These are phyloP conservation scores for Tautogolabrus adspersus DNA, from an alignment of 2,113 vertebrate genomes.

Conservation along the genomic window DNA sequence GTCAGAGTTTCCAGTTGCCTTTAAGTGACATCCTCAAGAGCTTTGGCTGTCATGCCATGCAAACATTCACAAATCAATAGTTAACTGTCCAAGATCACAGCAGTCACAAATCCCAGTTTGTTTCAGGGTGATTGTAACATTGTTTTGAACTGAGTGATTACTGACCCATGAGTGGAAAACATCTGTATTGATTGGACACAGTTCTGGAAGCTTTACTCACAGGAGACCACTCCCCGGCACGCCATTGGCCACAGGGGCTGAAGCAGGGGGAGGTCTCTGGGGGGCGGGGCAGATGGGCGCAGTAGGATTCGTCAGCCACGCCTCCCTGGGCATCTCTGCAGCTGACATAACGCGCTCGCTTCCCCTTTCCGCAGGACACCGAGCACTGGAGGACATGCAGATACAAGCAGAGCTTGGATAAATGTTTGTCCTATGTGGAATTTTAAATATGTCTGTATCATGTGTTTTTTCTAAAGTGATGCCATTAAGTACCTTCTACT, in stretches of 20 bases:
- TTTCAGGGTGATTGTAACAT: constrained; percentile 27
- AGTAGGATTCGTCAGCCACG: constrained; percentile 89
- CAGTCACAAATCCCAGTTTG: constrained; percentile 10
- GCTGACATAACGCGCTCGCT: constrained; percentile 92
- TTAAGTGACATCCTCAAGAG: not conserved
- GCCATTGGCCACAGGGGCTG: constrained; percentile 94
- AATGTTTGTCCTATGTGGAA: constrained; percentile 3
- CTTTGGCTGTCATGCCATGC: not conserved
- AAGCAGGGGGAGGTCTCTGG: constrained; percentile 89
- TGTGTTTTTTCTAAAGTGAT: not conserved
- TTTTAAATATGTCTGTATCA: not conserved
- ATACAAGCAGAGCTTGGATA: constrained; percentile 20
- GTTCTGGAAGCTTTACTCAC: constrained; percentile 83
- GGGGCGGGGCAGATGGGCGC: constrained; percentile 88
- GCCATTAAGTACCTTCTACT: not conserved
- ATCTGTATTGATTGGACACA: constrained; percentile 55
- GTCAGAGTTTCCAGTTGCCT: not conserved
- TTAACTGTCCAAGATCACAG: constrained; percentile 21
- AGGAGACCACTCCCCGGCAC: constrained; percentile 91
- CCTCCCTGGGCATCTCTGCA: constrained; percentile 89
- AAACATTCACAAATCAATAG: constrained; percentile 19
- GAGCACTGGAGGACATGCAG: constrained; percentile 87
- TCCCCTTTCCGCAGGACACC: constrained; percentile 91
- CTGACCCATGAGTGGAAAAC: constrained; percentile 25
- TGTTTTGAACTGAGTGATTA: constrained; percentile 4